Evolutionary conservation across 1,140 invertebrate genomes (phyloP).

Genomic region (Lucilia sericata): DNA sequence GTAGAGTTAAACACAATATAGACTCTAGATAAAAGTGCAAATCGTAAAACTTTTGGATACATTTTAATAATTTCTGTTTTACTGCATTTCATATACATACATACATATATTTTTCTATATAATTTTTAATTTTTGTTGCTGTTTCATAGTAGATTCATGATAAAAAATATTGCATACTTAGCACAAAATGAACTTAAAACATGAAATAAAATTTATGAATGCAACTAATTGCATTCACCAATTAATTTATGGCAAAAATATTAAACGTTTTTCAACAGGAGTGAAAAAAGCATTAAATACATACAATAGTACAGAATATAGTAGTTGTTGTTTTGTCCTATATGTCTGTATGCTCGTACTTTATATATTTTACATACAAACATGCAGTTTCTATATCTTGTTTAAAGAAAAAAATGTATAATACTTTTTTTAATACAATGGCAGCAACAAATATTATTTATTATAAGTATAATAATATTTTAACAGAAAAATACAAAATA

Average conservation of each 20-base stretch:
- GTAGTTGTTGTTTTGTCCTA: no score
- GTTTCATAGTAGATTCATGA: neutral
- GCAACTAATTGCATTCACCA: constrained; percentile 41
- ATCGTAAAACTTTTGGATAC: neutral
- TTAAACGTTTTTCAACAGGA: constrained; percentile 35
- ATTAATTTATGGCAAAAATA: constrained; percentile 41
- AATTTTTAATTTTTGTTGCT: neutral
- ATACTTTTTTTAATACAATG: no score
- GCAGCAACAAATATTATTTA: no score
- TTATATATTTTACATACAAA: no score
- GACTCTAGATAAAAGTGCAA: constrained; percentile 1
- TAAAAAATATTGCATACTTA: constrained; percentile 35
- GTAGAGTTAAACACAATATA: neutral
- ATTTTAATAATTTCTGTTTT: constrained; percentile 4
- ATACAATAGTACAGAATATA: neutral
- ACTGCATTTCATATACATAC: neutral
- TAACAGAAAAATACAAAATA: no score
- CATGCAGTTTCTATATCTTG: no score
- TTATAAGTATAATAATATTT: no score
- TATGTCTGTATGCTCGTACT: no score
- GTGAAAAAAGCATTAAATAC: neutral
- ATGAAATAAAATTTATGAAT: constrained; percentile 43
- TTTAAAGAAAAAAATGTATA: no score
- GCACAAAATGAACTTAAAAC: constrained; percentile 35
- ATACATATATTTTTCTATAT: neutral